A percentile compares a stretch with the other conserved stretches of the same genome.
These are phyloP conservation scores for Siniperca undulata DNA, from an alignment of 2,797 vertebrate species.

Conservation along the genomic window DNA sequence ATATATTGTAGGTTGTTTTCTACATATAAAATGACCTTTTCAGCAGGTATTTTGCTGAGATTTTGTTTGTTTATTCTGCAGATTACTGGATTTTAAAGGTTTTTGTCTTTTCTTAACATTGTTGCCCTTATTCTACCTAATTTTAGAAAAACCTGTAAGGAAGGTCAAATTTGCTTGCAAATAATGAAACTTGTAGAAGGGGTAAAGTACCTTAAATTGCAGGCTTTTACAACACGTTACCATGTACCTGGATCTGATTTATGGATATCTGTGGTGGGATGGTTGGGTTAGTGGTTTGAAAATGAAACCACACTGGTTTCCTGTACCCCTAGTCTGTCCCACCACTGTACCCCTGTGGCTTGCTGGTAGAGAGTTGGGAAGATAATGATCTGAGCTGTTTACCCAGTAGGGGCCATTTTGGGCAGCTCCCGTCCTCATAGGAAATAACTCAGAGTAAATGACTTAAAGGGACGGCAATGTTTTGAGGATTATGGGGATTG, in stretches of 20 bases:
- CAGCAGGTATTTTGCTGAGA: neutral
- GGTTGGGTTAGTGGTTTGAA: conserved; percentile 57
- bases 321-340: conserved; percentile 48
- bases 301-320: conserved; percentile 59
- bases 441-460: conserved; percentile 69
- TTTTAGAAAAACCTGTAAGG: neutral
- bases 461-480: conserved; percentile 17
- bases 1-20: neutral
- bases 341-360: conserved; percentile 44
- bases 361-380: conserved; percentile 34
- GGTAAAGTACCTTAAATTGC: conserved; percentile 3
- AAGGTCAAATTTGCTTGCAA: neutral
- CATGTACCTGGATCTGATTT: conserved; percentile 56
- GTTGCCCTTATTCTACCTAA: neutral
- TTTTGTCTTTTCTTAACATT: neutral
- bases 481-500: conserved; percentile 43
- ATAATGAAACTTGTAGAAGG: neutral
- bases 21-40: neutral
- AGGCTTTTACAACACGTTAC: conserved; percentile 8
- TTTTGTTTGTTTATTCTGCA: neutral
- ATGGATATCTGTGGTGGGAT: conserved; percentile 32
- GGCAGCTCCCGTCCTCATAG: conserved; percentile 59
- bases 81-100: neutral
- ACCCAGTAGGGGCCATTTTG: conserved; percentile 64
- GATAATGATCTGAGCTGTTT: conserved; percentile 78